Evolutionary conservation across 2,888 invertebrate genomes (phyloP).

Genomic region (Stegophylla sp.): DNA sequence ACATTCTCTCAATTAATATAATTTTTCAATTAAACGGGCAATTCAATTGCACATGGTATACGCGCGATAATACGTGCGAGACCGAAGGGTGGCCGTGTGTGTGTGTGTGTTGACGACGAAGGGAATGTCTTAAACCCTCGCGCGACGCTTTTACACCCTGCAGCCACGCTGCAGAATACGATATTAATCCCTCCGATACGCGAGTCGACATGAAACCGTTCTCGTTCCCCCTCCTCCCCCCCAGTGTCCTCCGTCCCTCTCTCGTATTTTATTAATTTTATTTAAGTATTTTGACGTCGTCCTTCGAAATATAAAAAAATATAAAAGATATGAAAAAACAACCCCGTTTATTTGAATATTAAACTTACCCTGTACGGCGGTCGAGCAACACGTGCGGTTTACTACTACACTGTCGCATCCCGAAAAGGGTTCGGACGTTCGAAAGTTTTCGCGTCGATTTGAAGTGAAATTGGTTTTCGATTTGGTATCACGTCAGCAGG

Average conservation of each 20-base stretch:
- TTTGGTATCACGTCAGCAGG: neutral
- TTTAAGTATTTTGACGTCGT: conserved; percentile 54
- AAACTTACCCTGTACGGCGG: conserved; percentile 52
- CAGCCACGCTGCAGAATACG: conserved; percentile 41
- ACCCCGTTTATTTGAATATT: conserved; percentile 57
- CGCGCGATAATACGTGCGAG: conserved; percentile 33
- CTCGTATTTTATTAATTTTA: conserved; percentile 53
- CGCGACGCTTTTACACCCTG: conserved; percentile 34
- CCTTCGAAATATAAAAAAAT: conserved; percentile 1
- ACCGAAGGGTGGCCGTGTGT: conserved; percentile 35
- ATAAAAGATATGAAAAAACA: conserved; percentile 10
- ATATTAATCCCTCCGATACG: conserved; percentile 53
- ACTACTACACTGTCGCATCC: conserved; percentile 43
- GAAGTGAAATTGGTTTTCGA: conserved; percentile 28
- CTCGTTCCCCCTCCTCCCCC: neutral
- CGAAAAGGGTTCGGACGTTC: conserved; percentile 50
- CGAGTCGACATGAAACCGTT: conserved; percentile 53
- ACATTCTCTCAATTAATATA: conserved; percentile 58
- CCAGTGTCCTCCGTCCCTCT: neutral
- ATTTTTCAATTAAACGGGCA: conserved; percentile 58
- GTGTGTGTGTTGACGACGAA: conserved; percentile 38
- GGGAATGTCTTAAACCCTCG: conserved; percentile 55
- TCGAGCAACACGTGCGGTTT: conserved; percentile 58
- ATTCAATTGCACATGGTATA: conserved; percentile 56
- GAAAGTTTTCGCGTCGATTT: conserved; percentile 38